phyloP scores from a whole-genome alignment of 2,888 invertebrate species.

The Drosophila trichaetosa region DNA sequence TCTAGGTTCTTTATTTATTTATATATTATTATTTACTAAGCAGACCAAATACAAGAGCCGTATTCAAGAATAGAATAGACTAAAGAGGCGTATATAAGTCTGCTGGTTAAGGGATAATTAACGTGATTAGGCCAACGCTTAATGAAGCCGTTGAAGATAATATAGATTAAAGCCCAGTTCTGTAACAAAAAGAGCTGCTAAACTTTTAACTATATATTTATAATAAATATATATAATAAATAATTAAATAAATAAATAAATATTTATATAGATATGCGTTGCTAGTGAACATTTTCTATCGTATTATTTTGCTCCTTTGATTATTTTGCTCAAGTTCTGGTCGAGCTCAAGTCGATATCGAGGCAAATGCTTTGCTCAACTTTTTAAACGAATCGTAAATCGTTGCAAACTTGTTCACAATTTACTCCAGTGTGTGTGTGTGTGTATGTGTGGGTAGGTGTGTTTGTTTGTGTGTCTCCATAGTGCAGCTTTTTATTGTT shows the following conservation, averaged over 20 bases:
- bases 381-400: slow-evolving; percentile 60
- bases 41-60: not conserved
- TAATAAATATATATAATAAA: not conserved
- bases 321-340: not conserved
- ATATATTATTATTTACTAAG: not conserved
- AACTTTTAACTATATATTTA: not conserved
- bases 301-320: not conserved
- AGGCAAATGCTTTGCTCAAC: slow-evolving; percentile 17
- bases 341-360: slow-evolving; percentile 7
- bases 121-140: too few species aligned
- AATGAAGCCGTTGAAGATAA: not conserved
- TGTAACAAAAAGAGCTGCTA: not conserved
- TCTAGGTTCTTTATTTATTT: not conserved
- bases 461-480: slow-evolving; percentile 32
- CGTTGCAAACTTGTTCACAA: slow-evolving; percentile 45
- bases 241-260: not conserved
- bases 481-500: slow-evolving; percentile 48
- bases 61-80: not conserved
- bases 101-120: not conserved
- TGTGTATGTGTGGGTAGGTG: slow-evolving; percentile 20
- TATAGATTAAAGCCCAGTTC: not conserved
- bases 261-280: not conserved
- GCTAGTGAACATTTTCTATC: not conserved
- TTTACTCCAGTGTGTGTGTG: slow-evolving; percentile 9
- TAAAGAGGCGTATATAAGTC: not conserved